Evolutionary conservation across 1,140 invertebrate genomes (phyloP).

Genomic region (Drosophila ambigua): DNA sequence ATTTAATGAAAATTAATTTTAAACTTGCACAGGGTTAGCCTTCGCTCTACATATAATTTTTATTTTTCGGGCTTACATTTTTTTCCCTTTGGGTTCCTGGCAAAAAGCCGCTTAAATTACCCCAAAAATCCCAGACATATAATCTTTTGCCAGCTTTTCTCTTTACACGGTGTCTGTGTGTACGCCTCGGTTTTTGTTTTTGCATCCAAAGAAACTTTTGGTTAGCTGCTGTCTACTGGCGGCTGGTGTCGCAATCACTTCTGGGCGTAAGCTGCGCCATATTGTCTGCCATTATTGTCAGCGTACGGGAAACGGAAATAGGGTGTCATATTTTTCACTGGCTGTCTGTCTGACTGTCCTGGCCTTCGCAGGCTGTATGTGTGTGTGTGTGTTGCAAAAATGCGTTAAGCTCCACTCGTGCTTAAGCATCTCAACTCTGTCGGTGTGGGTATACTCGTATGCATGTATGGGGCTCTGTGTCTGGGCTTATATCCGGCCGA

Average conservation of each 20-base stretch:
- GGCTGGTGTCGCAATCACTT: conserved; percentile 65
- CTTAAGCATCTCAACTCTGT: conserved; percentile 57
- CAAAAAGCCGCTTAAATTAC: conserved; percentile 73
- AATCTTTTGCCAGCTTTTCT: conserved; percentile 62
- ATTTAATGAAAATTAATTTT: conserved; percentile 75
- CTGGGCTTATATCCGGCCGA: conserved; percentile 39
- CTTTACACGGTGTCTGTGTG: conserved; percentile 7
- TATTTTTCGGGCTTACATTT: conserved; percentile 35
- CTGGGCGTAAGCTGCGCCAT: conserved; percentile 74
- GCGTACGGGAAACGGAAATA: conserved; percentile 70
- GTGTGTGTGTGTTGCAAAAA: conserved; percentile 47
- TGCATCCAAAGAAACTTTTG: conserved; percentile 49
- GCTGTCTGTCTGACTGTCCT: conserved; percentile 27
- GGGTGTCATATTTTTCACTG: conserved; percentile 74
- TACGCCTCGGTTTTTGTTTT: conserved; percentile 43
- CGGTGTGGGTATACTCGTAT: neutral
- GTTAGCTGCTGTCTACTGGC: conserved; percentile 46
- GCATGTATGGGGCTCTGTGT: conserved; percentile 14
- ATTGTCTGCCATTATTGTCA: conserved; percentile 78
- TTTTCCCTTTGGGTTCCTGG: conserved; percentile 34
- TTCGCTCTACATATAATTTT: conserved; percentile 34
- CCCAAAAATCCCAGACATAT: conserved; percentile 71
- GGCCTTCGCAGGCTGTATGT: conserved; percentile 15
- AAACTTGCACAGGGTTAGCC: conserved; percentile 55
- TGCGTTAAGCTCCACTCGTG: conserved; percentile 66